phyloP scores from a whole-genome alignment of 2,888 invertebrate genomes.

The Lithosia quadra region DNA sequence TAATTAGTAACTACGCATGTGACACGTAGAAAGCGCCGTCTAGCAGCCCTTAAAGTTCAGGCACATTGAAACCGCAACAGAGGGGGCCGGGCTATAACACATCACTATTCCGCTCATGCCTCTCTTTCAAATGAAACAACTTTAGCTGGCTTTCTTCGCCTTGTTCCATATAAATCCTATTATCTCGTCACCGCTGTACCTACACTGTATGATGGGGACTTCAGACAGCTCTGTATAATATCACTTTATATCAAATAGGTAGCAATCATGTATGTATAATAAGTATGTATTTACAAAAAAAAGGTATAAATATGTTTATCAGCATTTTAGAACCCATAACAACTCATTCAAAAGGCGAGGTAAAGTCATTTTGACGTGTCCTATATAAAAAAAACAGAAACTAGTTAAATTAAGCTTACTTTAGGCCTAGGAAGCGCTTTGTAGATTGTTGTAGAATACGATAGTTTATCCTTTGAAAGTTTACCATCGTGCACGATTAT shows the following conservation, averaged over 20 bases:
- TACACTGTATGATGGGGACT: background rate
- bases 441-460: too few species aligned
- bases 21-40: background rate
- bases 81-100: constrained; percentile 1
- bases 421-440: too few species aligned
- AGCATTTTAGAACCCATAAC: too few species aligned
- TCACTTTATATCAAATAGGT: background rate
- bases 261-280: too few species aligned
- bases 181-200: background rate
- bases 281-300: too few species aligned
- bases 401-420: too few species aligned
- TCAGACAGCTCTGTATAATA: background rate
- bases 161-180: constrained; percentile 14
- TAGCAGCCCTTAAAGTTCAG: background rate
- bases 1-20: background rate
- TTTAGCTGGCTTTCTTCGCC: constrained; percentile 5
- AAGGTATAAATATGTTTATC: too few species aligned
- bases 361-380: too few species aligned
- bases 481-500: too few species aligned
- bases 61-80: background rate
- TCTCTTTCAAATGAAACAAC: constrained; percentile 15
- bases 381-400: too few species aligned
- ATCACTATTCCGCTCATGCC: constrained; percentile 14
- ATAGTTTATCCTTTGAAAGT: background rate
- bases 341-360: too few species aligned